Base-by-base conservation (phyloP, 2,797 vertebrate genomes). In the Lateolabrax maculatus region DNA sequence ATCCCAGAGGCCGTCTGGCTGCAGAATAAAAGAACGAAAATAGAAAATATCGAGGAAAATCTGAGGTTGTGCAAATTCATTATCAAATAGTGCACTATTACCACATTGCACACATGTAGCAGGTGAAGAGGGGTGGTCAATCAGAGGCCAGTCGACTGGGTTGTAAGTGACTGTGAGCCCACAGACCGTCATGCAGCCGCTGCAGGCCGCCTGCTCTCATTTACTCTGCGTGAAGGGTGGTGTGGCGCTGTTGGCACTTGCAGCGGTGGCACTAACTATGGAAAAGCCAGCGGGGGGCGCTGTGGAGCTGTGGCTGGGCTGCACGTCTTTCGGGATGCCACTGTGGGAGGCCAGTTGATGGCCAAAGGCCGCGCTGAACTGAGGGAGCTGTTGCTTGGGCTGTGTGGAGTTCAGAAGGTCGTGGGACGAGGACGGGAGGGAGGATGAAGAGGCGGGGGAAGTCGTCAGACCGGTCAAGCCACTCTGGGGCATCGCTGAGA, bases 231-330 rank as follows among this genome's bases (percentile, higher is more conserved):
- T 96, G 87, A 99, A 98, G 80, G 97, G 96, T 9, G 97, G 95
- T 0, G 96, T 95, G 90, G 94, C 92, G 5, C 96, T 98, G 94
- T 96, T 98, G 97, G 96, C 96, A 96, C 95, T 96, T 90, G 98
- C 97, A 93, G 97, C 95, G 69, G 97, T 98, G 96, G 97, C 97
- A 96, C 97, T 95, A 83, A 98, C 97, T 77, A 97, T 95, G 74
- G 97, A 95, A 86, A 98, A 99, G 94, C 98, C 98, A 80, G 97
- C 97, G 44, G 98, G 98, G 87, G 98, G 98, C 46, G 98, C 98
- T 79, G 97, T 99, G 71, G 98, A 99, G 93, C 98, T 99, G 97
- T 99, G 98, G 96, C 97, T 99, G 92, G 98, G 98, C 95, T 99
- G 98, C 93, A 99, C 96, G 92, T 99, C 98, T 96, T 99, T 99